These are phyloP conservation scores for Cettia cetti DNA, from an alignment of 2,113 vertebrate genomes.

Conservation along the genomic window DNA sequence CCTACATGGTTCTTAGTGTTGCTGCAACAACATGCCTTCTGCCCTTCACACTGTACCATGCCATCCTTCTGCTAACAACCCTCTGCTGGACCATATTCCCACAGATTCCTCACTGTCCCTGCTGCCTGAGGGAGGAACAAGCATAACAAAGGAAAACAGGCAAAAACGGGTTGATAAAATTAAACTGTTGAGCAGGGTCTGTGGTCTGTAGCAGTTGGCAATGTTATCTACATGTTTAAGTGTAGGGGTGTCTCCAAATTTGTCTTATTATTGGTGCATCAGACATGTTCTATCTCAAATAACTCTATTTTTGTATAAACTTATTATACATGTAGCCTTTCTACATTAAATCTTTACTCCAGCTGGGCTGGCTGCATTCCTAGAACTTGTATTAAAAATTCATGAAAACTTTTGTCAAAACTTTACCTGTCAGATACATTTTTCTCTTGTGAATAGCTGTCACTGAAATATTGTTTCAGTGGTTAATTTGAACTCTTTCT, in stretches of 20 bases:
- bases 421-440: not conserved
- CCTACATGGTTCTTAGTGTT: not conserved
- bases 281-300: not conserved
- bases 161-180: not conserved
- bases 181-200: not conserved
- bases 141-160: not conserved
- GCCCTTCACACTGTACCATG: not conserved
- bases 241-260: not conserved
- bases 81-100: accelerated
- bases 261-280: not conserved
- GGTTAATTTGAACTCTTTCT: not conserved
- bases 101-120: not conserved
- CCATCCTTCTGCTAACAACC: not conserved
- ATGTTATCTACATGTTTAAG: not conserved
- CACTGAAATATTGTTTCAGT: not conserved
- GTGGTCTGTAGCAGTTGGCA: not conserved
- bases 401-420: not conserved
- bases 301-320: not conserved
- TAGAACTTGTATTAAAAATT: not conserved
- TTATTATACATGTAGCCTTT: not conserved
- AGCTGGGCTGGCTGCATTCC: not conserved
- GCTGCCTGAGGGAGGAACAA: not conserved
- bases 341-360: not conserved
- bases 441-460: not conserved
- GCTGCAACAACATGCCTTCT: not conserved